Evolutionary conservation across 2,888 invertebrate genomes (phyloP).

Genomic region (Athripsodes cinereus): DNA sequence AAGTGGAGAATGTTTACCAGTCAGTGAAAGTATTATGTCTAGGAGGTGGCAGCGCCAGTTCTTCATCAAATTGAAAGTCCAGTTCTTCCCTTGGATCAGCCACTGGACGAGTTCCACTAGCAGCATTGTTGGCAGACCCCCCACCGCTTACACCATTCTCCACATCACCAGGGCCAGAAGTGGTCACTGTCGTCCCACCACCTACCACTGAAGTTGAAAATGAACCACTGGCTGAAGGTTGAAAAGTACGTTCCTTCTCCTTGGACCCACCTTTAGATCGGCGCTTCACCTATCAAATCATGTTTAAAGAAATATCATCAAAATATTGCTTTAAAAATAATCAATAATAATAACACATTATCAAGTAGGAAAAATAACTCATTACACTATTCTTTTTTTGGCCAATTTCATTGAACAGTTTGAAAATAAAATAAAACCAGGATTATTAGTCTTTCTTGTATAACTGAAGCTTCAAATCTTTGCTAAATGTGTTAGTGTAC

Average conservation of each 20-base stretch:
- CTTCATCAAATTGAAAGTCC: conserved; percentile 97
- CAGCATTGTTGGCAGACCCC: conserved; percentile 33
- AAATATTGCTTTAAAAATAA: too few relatives aligned
- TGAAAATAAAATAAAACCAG: too few relatives aligned
- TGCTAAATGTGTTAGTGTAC: too few relatives aligned
- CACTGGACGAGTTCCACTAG: conserved; percentile 30
- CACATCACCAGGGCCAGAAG: conserved; percentile 17
- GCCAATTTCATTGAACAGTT: too few relatives aligned
- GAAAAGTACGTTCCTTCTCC: conserved; percentile 34
- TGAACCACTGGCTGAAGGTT: not conserved
- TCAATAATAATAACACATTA: too few relatives aligned
- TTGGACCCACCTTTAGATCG: conserved; percentile 53
- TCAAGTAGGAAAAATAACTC: too few relatives aligned
- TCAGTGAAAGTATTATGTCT: conserved; percentile 77
- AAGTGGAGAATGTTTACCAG: conserved; percentile 44
- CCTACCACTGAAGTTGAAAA: conserved; percentile 7
- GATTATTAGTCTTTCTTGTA: too few relatives aligned
- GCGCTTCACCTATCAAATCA: conserved; percentile 49
- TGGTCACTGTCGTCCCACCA: conserved; percentile 10
- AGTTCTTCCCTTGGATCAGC: conserved; percentile 63
- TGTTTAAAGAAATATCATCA: not conserved
- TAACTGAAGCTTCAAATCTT: too few relatives aligned
- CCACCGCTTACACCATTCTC: not conserved
- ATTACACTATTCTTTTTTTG: too few relatives aligned
- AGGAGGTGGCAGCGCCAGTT: conserved; percentile 71